A percentile compares a stretch with the other conserved stretches of the same genome.
Conservation (phyloP, 1,140 invertebrate genomes). For the Ceratina japonica region DNA sequence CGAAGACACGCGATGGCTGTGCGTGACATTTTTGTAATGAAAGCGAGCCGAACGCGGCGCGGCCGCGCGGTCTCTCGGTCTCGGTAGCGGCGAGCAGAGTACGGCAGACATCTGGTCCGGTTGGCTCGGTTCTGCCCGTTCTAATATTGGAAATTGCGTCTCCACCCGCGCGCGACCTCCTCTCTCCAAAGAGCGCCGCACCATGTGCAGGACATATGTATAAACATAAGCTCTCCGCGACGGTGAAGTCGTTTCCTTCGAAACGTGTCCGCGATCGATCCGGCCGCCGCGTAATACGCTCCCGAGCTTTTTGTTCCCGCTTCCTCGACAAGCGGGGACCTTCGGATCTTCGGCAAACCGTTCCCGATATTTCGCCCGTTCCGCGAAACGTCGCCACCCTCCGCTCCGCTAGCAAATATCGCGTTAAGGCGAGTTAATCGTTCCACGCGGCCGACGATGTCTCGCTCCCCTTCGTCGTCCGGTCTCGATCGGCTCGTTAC, state of each 20-base stretch:
- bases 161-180: conserved; percentile 46
- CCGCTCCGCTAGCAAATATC: not conserved
- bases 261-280: conserved; percentile 62
- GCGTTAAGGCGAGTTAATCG: not conserved
- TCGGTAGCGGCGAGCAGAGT: conserved; percentile 54
- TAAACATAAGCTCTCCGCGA: conserved; percentile 74
- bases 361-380: not conserved
- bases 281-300: conserved; percentile 9
- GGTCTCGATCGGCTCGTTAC: no score
- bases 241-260: conserved; percentile 55
- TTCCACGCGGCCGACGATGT: no score
- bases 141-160: conserved; percentile 77
- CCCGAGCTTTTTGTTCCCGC: not conserved
- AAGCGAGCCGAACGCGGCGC: conserved; percentile 68
- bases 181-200: conserved; percentile 65
- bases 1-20: conserved; percentile 58
- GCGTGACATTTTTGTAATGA: conserved; percentile 78
- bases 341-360: not conserved
- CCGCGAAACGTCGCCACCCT: no score
- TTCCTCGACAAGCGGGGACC: no score
- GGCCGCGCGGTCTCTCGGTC: no score
- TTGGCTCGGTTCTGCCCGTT: conserved; percentile 73
- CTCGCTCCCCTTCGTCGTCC: no score
- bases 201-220: conserved; percentile 78
- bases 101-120: conserved; percentile 76